A percentile compares a stretch with the other conserved stretches of the same genome.
These are phyloP conservation scores for Apostichopus parvimensis DNA, from an alignment of 35 echinoderm and acorn worm genomes.

Conservation along the genomic window DNA sequence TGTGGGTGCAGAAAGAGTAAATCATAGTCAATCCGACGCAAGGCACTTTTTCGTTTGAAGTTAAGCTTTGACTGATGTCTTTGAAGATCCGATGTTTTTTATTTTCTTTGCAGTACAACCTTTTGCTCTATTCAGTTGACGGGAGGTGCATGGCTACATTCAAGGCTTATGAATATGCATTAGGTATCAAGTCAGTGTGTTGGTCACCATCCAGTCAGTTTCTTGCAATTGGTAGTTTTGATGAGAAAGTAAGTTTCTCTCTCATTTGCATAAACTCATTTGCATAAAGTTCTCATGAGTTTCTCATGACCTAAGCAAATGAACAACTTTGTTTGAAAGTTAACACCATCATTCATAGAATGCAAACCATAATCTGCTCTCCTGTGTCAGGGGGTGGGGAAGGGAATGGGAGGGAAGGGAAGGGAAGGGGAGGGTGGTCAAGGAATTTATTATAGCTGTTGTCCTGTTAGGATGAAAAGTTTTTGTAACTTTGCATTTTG, in stretches of 20 bases:
- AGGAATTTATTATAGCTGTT: no score
- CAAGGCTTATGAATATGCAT: slow-evolving; percentile 95
- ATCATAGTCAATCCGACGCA: no score
- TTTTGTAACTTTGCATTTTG: no score
- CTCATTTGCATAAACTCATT: no score
- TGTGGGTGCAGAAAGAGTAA: no score
- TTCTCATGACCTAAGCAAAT: no score
- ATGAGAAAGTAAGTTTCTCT: slow-evolving; percentile 77
- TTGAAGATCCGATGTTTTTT: background rate
- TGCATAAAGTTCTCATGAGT: no score
- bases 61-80: no score
- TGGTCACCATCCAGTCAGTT: slow-evolving; percentile 99
- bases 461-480: no score
- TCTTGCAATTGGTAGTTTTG: slow-evolving; percentile 94
- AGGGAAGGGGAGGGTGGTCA: no score
- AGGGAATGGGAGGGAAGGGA: background rate
- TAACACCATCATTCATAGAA: background rate
- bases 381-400: background rate
- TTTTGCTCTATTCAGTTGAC: slow-evolving; percentile 93
- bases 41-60: no score
- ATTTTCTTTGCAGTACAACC: slow-evolving; percentile 81
- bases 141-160: slow-evolving; percentile 96
- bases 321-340: background rate
- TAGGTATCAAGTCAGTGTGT: slow-evolving; percentile 94
- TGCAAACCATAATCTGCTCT: background rate